A percentile compares a stretch with the other conserved stretches of the same genome.
These are phyloP conservation scores for Phylloscopus trochilus DNA, from an alignment of 2,113 vertebrate species.

Conservation along the genomic window DNA sequence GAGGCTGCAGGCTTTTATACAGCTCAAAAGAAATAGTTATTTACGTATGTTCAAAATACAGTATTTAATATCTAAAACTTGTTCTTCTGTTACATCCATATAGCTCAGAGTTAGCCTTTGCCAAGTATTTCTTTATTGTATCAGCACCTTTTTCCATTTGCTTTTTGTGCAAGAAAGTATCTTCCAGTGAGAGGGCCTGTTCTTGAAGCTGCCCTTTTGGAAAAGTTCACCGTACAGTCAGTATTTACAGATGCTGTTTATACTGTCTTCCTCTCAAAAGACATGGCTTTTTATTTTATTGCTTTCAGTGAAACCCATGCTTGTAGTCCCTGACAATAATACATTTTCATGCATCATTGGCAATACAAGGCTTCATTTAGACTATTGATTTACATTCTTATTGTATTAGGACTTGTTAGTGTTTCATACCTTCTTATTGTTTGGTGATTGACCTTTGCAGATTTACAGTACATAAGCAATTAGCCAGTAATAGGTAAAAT, in stretches of 20 bases:
- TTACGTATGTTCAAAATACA: background rate
- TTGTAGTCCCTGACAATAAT: constrained; percentile 21
- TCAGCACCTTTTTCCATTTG: background rate
- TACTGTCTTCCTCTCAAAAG: constrained; percentile 2
- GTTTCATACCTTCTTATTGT: constrained; percentile 21
- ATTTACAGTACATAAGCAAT: constrained; percentile 15
- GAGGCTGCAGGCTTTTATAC: background rate
- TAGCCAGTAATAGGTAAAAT: constrained; percentile 33
- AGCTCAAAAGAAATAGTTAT: background rate
- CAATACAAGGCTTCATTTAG: constrained; percentile 35
- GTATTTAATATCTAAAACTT: background rate
- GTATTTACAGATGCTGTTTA: background rate
- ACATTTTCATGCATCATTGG: constrained; percentile 51
- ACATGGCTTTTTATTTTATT: background rate
- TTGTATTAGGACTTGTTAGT: constrained; percentile 35
- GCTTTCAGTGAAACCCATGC: background rate
- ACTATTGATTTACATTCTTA: constrained; percentile 53
- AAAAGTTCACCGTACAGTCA: background rate
- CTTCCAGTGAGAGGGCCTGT: background rate
- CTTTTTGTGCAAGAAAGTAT: background rate
- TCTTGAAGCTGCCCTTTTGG: background rate
- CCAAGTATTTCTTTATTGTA: background rate
- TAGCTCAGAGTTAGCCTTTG: background rate
- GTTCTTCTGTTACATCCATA: background rate
- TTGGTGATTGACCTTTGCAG: constrained; percentile 30